These are phyloP conservation scores for Sarcophaga caerulescens DNA, from an alignment of 2,888 invertebrate species.

Conservation along the genomic window DNA sequence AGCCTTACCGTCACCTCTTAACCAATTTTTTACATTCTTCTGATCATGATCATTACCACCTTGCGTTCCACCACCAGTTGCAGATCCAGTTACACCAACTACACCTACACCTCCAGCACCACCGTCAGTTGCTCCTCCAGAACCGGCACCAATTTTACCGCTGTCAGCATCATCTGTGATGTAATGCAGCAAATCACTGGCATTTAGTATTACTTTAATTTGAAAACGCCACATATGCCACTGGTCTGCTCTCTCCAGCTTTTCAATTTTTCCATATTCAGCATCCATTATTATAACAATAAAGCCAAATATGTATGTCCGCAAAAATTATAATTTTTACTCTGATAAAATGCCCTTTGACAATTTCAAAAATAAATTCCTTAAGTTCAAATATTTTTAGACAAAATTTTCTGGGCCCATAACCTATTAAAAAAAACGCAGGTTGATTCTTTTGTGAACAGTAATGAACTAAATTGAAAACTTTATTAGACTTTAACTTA, in stretches of 20 bases:
- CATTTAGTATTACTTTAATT: slow-evolving; percentile 50
- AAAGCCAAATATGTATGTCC: too few relatives aligned
- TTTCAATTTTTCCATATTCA: slow-evolving; percentile 43
- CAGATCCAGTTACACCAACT: not conserved
- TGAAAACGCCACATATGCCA: slow-evolving; percentile 60
- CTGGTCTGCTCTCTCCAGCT: slow-evolving; percentile 40
- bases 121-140: not conserved
- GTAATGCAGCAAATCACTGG: slow-evolving; percentile 44
- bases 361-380: slow-evolving; percentile 10
- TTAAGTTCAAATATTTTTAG: slow-evolving; percentile 9
- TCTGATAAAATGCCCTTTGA: not conserved
- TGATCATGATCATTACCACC: not conserved
- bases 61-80: not conserved
- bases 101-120: not conserved
- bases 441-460: too few relatives aligned
- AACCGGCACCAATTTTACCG: not conserved
- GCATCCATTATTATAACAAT: too few relatives aligned
- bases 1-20: slow-evolving; percentile 36
- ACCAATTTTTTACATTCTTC: not conserved
- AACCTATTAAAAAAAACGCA: slow-evolving; percentile 4
- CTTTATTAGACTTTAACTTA: too few relatives aligned
- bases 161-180: slow-evolving; percentile 26
- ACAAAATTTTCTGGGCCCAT: slow-evolving; percentile 48
- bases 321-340: not conserved
- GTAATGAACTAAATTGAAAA: too few relatives aligned